Percentiles rank a stretch among this genome's conserved stretches.
Evolutionary conservation across 1,140 invertebrate genomes (phyloP).

Genomic region (Ceratina calcarata): DNA sequence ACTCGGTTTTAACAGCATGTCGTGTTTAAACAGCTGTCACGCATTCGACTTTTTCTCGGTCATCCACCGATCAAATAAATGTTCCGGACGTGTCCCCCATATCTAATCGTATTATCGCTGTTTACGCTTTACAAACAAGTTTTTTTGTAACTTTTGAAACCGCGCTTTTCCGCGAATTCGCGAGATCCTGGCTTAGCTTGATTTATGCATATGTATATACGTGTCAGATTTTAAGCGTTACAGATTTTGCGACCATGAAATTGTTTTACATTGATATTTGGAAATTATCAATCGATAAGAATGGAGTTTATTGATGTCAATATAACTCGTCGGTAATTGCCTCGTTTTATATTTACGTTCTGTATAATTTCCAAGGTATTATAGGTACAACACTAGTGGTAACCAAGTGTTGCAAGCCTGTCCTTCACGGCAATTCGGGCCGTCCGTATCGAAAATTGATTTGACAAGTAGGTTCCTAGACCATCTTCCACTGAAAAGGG

Average conservation of each 20-base stretch:
- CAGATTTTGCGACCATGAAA: not conserved
- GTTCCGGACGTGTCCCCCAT: constrained; percentile 11
- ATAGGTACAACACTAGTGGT: too few species aligned
- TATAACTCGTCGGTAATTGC: too few species aligned
- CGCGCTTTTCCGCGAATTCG: not conserved
- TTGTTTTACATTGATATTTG: not conserved
- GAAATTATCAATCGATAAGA: too few species aligned
- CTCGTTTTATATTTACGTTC: too few species aligned
- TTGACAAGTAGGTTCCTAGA: not conserved
- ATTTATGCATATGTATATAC: not conserved
- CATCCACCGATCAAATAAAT: constrained; percentile 35
- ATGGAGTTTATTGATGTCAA: too few species aligned
- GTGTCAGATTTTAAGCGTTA: not conserved
- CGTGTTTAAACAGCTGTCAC: constrained; percentile 57
- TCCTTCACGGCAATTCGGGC: too few species aligned
- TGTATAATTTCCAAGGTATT: too few species aligned
- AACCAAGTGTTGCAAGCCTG: too few species aligned
- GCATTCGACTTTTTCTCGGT: constrained; percentile 51
- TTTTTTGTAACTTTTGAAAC: not conserved
- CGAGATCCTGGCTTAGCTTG: too few species aligned
- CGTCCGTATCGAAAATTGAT: constrained; percentile 25
- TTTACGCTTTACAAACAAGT: not conserved
- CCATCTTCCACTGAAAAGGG: constrained; percentile 37
- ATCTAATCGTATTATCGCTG: constrained; percentile 46
- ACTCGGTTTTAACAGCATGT: constrained; percentile 8